Evolutionary conservation across 2,888 invertebrate genomes (phyloP).

Genomic region (Campopleginae sp.): DNA sequence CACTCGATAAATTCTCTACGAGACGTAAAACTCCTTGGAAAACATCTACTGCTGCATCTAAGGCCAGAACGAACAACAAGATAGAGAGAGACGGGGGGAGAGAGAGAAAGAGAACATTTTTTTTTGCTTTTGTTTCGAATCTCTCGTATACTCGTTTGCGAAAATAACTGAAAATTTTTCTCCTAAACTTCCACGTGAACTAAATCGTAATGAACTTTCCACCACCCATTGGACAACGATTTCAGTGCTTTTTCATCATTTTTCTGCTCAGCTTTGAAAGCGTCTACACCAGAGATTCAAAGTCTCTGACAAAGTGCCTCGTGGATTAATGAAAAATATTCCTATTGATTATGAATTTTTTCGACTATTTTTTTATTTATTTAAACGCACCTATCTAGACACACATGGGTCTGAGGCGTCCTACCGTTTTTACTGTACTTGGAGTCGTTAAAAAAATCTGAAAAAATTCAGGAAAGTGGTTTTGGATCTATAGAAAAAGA

Average conservation of each 20-base stretch:
- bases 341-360: not conserved
- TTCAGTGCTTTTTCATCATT: not conserved
- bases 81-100: not conserved
- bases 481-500: no score
- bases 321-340: not conserved
- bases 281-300: not conserved
- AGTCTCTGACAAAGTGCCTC: not conserved
- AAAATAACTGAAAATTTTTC: conserved; percentile 10
- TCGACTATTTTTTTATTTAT: not conserved
- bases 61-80: not conserved
- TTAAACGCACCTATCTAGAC: no score
- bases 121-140: not conserved
- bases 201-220: not conserved
- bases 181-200: not conserved
- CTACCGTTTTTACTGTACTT: no score
- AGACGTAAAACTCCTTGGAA: not conserved
- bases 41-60: not conserved
- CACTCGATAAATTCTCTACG: not conserved
- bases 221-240: not conserved
- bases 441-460: no score
- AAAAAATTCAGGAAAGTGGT: no score
- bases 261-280: not conserved
- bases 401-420: no score
- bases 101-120: not conserved
- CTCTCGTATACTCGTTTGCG: not conserved